Base-by-base conservation (phyloP, 2,113 vertebrate species). In the Psephotus haematonotus region DNA sequence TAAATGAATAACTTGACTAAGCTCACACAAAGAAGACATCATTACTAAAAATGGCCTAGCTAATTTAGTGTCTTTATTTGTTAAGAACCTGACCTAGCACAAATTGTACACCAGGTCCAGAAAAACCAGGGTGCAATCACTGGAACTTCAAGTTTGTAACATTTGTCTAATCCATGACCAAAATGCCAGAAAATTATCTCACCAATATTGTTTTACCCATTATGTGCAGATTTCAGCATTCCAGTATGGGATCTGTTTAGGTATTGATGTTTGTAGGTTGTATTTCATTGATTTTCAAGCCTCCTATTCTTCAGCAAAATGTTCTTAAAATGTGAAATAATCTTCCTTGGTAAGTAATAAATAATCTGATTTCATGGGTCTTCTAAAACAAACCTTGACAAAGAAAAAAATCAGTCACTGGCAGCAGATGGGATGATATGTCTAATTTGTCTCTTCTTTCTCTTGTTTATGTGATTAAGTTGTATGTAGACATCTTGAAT, bases 401-500 rank as follows among this genome's bases (percentile, higher is more conserved):
- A 88, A 94, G 47, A 69, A 35, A 84, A 94, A 82, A 86, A 57
- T 72, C 27, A 31, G 17, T 53, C 33, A n/a, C 43, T 77, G 27
- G 41, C 18, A 74, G 62, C 90, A 95, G 77, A 82, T 86, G 62
- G 52, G 39, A 67, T 0, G 4, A 12, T 71, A 84, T 25, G 25
- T 71, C 43, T 68, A 82, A 52, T 83, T 15, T 55, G 43, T 23
- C 18, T 53, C 65, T 86, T 17, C 57, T 63, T 83, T 83, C 43
- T 75, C 60, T 72, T 52, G 71, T 74, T 81, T n/a, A 41, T 43
- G 9, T 62, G 44, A 96, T 95, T 82, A 84, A 95, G 88, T 95
- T 94, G 49, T 69, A 88, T 29, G 16, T 29, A 71, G 62, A 84
- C 17, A n/a, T 82, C 69, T 93, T 79, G 69, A 95, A 93, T 71